Conservation (phyloP, 2,888 invertebrate species). For the Torymus tubicola region DNA sequence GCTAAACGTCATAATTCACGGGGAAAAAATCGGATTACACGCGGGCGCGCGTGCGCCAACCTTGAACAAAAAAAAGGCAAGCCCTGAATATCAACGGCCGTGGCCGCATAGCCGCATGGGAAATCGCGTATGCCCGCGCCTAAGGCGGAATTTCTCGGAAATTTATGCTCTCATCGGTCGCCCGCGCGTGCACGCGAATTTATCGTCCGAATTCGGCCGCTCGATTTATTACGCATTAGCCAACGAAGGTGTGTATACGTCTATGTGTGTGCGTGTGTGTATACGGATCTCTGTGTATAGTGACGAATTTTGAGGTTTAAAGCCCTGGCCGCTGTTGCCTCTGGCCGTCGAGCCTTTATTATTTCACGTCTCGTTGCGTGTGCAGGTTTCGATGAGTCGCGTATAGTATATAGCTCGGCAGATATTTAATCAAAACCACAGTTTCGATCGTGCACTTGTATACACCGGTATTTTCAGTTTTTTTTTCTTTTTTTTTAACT, state of each 20-base stretch:
- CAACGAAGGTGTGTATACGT: background rate
- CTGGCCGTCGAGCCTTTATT: background rate
- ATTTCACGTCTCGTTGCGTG: too few species aligned
- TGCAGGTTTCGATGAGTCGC: too few species aligned
- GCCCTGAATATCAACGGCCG: background rate
- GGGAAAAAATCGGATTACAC: background rate
- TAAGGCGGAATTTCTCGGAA: slow-evolving; percentile 13
- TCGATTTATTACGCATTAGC: slow-evolving; percentile 40
- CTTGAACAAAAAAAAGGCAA: background rate
- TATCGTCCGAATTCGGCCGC: slow-evolving; percentile 23
- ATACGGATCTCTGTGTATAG: too few species aligned
- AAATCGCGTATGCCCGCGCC: slow-evolving; percentile 19
- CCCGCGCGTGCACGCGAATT: background rate
- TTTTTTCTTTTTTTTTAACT: too few species aligned
- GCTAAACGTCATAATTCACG: slow-evolving; percentile 6
- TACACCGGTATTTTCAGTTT: too few species aligned
- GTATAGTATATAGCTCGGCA: too few species aligned
- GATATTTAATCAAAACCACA: too few species aligned
- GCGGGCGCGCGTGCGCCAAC: background rate
- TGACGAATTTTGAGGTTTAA: background rate
- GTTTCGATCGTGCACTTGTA: too few species aligned
- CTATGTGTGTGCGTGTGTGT: background rate
- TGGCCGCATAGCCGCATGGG: slow-evolving; percentile 22
- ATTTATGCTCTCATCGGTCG: slow-evolving; percentile 26
- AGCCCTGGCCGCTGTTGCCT: background rate